Base-by-base conservation (phyloP, 2,113 vertebrate species). In the Chloroceryle aenea region DNA sequence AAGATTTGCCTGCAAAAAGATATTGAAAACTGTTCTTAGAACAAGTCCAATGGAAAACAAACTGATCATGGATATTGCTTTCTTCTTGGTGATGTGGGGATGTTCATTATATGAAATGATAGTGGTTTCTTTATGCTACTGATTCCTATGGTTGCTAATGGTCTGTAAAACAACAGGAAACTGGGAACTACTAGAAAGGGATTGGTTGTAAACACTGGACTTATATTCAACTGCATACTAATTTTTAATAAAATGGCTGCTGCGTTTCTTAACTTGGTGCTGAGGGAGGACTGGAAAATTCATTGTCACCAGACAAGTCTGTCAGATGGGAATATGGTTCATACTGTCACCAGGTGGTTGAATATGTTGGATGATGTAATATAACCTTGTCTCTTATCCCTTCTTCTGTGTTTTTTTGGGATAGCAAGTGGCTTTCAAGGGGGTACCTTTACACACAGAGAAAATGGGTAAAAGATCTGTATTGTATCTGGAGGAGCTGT, bases 181-280 rank as follows among this genome's bases (percentile, higher is more conserved):
- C 53, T 29, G 56, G 83, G 53, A 75, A 71, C 85, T 88, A 34
- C 89, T 92, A 55, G 90, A 78, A 73, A 81, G 76, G 47, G 80
- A 23, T 42, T 69, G 89, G 76, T 80, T 96, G 76, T 89, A 95
- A 95, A 95, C 92, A 94, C 96, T 97, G 95, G 93, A 87, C 63
- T 87, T 66, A 42, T 66, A 47, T 82, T 94, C 36, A 62, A n/a
- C 58, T 96, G 69, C 94, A 48, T 61, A 64, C 58, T 94, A 86
- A 92, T 84, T 93, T 94, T 93, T 69, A 97, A 96, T 96, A 96
- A 96, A 96, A 76, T 7, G 43, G 73, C 90, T 93, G 90, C 80
- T 96, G 83, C 2, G 0, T 95, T 96, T 97, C 90, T 92, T 92
- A 93, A 53, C 48, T 36, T 13, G 55, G 42, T 87, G 23, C 56